Conservation (phyloP, 2,113 vertebrate species). For the Muscicapa adusta region DNA sequence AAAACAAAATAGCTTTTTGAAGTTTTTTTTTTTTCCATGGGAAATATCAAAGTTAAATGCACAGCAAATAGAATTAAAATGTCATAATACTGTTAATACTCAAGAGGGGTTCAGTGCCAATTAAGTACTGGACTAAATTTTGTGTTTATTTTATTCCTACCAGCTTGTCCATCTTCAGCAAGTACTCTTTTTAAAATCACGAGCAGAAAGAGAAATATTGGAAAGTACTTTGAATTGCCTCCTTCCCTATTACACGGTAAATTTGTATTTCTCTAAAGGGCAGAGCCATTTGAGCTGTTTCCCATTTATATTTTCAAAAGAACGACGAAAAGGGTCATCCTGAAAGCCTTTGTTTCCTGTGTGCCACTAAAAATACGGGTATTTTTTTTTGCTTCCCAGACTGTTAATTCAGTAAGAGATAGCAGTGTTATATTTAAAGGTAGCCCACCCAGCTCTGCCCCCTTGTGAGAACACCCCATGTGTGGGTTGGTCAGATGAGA, state of each 20-base stretch:
- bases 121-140: background rate
- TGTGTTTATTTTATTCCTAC: background rate
- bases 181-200: background rate
- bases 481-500: constrained; percentile 54
- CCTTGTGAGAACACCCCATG: constrained; percentile 11
- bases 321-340: background rate
- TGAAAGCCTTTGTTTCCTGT: background rate
- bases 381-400: background rate
- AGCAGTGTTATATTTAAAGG: constrained; percentile 36
- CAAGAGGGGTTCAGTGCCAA: background rate
- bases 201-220: background rate
- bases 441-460: constrained; percentile 23
- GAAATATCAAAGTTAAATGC: background rate
- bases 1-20: background rate
- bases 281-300: background rate
- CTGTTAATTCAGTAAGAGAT: constrained; percentile 33
- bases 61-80: background rate
- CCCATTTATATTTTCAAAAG: background rate
- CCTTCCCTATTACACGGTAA: background rate
- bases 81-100: background rate
- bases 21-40: background rate
- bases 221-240: background rate
- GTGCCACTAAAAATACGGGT: background rate
- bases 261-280: background rate
- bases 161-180: background rate